A percentile compares a stretch with the other conserved stretches of the same genome.
phyloP scores from a whole-genome alignment of 2,113 vertebrate species.

The Myrmophylax atrothorax region DNA sequence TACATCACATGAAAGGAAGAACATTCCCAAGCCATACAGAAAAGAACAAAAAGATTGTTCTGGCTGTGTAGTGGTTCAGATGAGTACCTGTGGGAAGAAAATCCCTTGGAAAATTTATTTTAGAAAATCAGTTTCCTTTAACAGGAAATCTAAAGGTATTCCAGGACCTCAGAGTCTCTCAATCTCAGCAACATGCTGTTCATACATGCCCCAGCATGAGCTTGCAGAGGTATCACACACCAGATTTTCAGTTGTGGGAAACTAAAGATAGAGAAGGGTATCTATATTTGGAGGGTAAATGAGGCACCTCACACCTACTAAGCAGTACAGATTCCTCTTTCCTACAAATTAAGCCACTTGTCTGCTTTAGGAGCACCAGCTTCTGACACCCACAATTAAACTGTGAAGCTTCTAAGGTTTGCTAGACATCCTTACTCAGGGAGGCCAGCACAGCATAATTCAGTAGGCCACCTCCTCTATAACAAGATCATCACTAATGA shows the following conservation, averaged over 20 bases:
- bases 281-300: constrained; percentile 28
- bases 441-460: not conserved
- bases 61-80: not conserved
- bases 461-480: not conserved
- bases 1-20: not conserved
- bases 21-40: fast-evolving
- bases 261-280: not conserved
- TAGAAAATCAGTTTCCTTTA: not conserved
- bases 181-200: not conserved
- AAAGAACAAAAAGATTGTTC: not conserved
- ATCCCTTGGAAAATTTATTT: not conserved
- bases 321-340: not conserved
- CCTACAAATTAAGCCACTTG: not conserved
- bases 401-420: not conserved
- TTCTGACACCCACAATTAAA: not conserved
- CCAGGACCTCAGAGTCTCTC: not conserved
- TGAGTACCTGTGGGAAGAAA: not conserved
- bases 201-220: not conserved
- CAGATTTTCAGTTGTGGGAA: not conserved
- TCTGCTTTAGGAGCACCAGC: not conserved
- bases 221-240: not conserved
- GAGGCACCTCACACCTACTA: not conserved
- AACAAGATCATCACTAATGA: not conserved
- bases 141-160: not conserved
- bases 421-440: not conserved